These are phyloP conservation scores for Protonibea diacanthus DNA, from an alignment of 2,797 vertebrate species.

Conservation along the genomic window DNA sequence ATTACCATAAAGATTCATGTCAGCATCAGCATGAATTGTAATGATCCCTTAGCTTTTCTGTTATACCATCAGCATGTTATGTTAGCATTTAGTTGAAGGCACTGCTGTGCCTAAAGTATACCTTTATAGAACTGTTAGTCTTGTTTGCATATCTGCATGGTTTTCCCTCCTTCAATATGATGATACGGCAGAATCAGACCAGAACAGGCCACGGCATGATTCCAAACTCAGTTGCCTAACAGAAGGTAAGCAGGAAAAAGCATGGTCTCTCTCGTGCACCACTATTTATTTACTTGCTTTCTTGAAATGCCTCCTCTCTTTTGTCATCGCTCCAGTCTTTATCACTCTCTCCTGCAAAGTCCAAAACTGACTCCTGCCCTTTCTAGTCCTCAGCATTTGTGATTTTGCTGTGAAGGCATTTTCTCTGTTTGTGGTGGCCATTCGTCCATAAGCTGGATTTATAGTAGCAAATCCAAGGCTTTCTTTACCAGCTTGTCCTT, in stretches of 20 bases:
- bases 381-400: slow-evolving; percentile 60
- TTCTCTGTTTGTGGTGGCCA: slow-evolving; percentile 71
- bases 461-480: slow-evolving; percentile 73
- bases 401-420: slow-evolving; percentile 74
- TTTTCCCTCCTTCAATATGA: background rate
- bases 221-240: slow-evolving; percentile 6
- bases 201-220: slow-evolving; percentile 9
- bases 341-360: slow-evolving; percentile 54
- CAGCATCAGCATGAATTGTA: background rate
- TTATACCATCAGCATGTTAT: background rate
- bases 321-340: slow-evolving; percentile 43
- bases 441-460: slow-evolving; percentile 77
- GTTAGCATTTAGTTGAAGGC: background rate
- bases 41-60: background rate
- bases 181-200: slow-evolving; percentile 6
- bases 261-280: slow-evolving; percentile 6
- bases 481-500: slow-evolving; percentile 67
- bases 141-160: background rate
- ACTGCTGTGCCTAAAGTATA: background rate
- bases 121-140: background rate
- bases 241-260: slow-evolving; percentile 4
- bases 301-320: slow-evolving; percentile 32
- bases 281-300: slow-evolving; percentile 36
- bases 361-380: slow-evolving; percentile 58
- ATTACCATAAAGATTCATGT: background rate